These are phyloP conservation scores for Daboia siamensis DNA, from an alignment of 2,113 vertebrate species.

Conservation along the genomic window DNA sequence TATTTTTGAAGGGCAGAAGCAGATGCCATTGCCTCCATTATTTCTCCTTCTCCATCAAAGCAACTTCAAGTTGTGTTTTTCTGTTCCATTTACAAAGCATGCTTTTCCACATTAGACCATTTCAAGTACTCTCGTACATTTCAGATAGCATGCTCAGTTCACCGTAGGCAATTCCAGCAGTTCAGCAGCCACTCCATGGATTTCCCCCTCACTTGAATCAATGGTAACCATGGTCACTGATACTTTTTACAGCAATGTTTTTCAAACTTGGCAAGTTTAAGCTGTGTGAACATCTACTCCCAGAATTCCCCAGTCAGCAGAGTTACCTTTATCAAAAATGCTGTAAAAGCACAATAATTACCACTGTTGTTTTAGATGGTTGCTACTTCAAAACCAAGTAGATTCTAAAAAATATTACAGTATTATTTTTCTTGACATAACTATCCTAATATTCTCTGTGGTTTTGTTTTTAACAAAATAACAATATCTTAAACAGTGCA, in stretches of 20 bases:
- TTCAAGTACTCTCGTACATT: background rate
- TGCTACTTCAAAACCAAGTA: background rate
- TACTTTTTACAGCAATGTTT: background rate
- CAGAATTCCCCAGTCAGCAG: background rate
- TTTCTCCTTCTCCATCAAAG: background rate
- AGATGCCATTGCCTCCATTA: background rate
- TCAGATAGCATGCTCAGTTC: background rate
- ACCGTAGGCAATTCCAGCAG: background rate
- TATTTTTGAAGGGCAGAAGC: background rate
- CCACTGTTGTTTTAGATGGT: background rate
- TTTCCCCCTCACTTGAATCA: background rate
- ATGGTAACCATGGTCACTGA: background rate
- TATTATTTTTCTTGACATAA: background rate
- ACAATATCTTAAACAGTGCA: background rate
- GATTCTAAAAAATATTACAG: background rate
- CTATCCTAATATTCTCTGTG: background rate
- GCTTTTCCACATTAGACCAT: background rate
- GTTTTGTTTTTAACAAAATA: background rate
- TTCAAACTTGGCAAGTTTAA: background rate
- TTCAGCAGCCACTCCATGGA: background rate
- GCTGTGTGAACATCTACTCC: too few species aligned
- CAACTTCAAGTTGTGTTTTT: background rate
- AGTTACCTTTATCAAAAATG: background rate
- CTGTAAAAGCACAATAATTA: background rate
- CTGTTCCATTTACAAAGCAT: too few species aligned